These are phyloP conservation scores for Ceryle rudis DNA, from an alignment of 2,797 vertebrate species.

Conservation along the genomic window DNA sequence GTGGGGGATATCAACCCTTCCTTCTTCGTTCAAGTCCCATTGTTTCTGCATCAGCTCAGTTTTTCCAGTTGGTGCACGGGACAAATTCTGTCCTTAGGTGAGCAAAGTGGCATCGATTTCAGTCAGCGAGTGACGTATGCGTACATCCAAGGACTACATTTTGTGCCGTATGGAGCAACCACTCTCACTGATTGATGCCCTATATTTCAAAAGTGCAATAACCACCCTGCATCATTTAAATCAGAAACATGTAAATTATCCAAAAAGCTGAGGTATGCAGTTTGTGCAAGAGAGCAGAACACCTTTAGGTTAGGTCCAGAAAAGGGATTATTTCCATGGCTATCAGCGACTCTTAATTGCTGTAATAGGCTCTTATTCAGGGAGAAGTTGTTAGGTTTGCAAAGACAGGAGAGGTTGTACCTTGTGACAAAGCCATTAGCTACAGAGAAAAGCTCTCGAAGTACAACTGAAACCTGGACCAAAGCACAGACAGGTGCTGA, in stretches of 20 bases:
- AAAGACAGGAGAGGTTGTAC: not conserved
- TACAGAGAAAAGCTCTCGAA: not conserved
- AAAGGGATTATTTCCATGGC: not conserved
- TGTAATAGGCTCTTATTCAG: not conserved
- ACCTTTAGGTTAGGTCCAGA: not conserved
- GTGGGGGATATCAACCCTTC: not conserved
- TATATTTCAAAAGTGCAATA: not conserved
- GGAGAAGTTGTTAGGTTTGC: not conserved
- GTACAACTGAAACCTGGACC: not conserved
- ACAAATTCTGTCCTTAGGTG: not conserved
- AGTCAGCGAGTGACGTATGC: not conserved
- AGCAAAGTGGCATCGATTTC: not conserved
- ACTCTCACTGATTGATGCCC: not conserved
- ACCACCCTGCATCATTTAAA: not conserved
- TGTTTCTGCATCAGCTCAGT: not conserved
- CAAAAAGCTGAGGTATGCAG: not conserved
- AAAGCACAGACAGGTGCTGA: not conserved
- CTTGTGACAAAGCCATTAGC: not conserved
- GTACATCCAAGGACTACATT: not conserved
- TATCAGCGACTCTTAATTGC: slow-evolving; percentile 25
- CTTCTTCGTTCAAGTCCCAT: not conserved
- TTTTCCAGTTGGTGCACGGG: rapidly evolving
- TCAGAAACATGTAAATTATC: not conserved
- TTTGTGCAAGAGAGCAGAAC: not conserved
- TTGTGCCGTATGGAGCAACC: not conserved